Percentiles rank a stretch among this genome's conserved stretches.
Conservation (phyloP, 2,797 vertebrate species). For the Cuculus canorus region DNA sequence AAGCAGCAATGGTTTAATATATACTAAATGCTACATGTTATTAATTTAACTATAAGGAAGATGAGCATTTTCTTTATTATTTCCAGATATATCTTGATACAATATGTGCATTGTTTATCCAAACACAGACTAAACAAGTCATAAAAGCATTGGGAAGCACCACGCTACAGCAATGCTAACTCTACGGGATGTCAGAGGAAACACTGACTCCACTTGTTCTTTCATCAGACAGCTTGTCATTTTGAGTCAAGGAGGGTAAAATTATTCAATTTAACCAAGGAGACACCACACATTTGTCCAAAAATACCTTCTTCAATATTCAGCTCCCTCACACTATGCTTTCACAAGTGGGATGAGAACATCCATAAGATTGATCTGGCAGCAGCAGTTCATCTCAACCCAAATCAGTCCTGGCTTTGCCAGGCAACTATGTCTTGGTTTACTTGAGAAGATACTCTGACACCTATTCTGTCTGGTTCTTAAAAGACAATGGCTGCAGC, state of each 20-base stretch:
- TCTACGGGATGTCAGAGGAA: background rate
- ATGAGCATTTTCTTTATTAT: background rate
- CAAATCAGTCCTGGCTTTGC: background rate
- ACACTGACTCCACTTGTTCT: background rate
- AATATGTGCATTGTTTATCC: background rate
- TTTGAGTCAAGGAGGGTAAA: background rate
- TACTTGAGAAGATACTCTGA: background rate
- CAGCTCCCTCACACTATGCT: rapidly evolving
- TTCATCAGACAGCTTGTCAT: background rate
- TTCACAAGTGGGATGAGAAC: background rate
- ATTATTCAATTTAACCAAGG: background rate
- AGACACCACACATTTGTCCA: background rate
- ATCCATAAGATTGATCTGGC: background rate
- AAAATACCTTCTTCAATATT: background rate
- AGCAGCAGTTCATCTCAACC: background rate
- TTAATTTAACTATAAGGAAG: background rate
- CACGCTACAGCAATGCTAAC: background rate
- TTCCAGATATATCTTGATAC: background rate
- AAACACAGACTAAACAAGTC: background rate
- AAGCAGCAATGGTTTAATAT: background rate
- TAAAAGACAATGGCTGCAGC: background rate
- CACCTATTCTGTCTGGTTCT: background rate
- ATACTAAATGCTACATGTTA: background rate
- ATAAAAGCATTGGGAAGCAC: background rate
- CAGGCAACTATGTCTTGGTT: background rate